phyloP scores from a whole-genome alignment of 1,140 invertebrate genomes.

The Drosophila nigrodunni region DNA sequence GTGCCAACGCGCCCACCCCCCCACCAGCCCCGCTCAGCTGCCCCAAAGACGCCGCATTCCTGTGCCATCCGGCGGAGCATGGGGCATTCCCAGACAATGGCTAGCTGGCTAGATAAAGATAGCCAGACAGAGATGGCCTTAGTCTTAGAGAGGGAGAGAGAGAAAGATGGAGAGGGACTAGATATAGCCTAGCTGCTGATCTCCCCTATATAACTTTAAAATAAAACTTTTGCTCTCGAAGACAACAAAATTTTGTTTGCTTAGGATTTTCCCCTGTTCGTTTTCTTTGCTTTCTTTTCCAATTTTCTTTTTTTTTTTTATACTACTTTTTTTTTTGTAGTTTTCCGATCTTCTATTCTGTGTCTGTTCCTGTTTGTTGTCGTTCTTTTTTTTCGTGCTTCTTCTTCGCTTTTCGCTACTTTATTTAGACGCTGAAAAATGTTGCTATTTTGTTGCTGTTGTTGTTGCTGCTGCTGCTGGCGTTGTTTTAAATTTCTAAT shows the following conservation, averaged over 20 bases:
- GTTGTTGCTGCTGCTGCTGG: constrained; percentile 39
- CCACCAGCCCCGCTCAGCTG: neutral
- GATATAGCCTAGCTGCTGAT: constrained; percentile 35
- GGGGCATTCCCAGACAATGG: constrained; percentile 78
- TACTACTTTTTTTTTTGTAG: constrained; percentile 10
- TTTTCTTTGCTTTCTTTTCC: constrained; percentile 34
- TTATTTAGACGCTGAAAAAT: constrained; percentile 70
- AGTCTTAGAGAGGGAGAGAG: neutral
- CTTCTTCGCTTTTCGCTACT: constrained; percentile 60
- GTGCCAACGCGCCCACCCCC: neutral
- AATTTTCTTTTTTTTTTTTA: neutral
- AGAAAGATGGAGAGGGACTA: constrained; percentile 23
- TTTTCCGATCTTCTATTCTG: constrained; percentile 31
- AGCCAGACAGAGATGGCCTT: constrained; percentile 11
- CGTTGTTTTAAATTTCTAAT: constrained; percentile 76
- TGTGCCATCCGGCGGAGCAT: constrained; percentile 41
- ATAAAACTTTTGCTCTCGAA: constrained; percentile 60
- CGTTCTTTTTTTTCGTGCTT: constrained; percentile 12
- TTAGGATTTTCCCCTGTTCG: constrained; percentile 52
- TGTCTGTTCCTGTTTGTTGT: constrained; percentile 26
- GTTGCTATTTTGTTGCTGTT: constrained; percentile 54
- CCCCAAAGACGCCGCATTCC: constrained; percentile 54
- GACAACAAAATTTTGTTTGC: constrained; percentile 48
- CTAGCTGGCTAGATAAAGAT: constrained; percentile 13
- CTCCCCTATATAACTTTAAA: constrained; percentile 63